A percentile compares a stretch with the other conserved stretches of the same genome.
phyloP scores from a whole-genome alignment of 2,113 vertebrate genomes.

The Choloepus hoffmanni region DNA sequence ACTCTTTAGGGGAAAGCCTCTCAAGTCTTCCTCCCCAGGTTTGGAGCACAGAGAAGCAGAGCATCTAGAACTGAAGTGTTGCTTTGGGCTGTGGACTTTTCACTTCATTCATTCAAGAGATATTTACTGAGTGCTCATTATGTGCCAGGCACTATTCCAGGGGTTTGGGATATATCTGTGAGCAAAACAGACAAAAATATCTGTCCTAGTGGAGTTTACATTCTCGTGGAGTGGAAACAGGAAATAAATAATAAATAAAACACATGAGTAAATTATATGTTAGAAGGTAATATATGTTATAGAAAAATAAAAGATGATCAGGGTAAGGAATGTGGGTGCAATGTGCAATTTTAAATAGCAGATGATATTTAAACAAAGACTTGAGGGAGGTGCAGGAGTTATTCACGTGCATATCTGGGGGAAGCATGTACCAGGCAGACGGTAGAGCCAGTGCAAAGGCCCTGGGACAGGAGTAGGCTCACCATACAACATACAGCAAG shows the following conservation, averaged over 20 bases:
- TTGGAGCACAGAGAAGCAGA: not conserved
- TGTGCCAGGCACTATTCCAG: not conserved
- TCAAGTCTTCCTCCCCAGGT: not conserved
- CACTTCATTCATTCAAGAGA: not conserved
- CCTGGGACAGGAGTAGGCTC: not conserved
- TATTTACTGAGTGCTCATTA: not conserved
- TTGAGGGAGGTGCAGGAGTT: not conserved
- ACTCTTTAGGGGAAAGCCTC: not conserved
- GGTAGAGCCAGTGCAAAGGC: not conserved
- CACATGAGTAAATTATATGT: not conserved
- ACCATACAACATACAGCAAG: not conserved
- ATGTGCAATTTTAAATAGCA: constrained; percentile 3
- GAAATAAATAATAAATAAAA: not conserved
- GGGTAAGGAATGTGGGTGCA: not conserved
- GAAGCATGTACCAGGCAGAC: not conserved
- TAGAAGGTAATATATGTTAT: not conserved
- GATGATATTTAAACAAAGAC: not conserved
- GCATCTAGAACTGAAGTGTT: not conserved
- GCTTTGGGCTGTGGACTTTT: not conserved
- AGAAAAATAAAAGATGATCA: constrained; percentile 10
- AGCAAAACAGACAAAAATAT: not conserved
- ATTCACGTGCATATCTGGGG: not conserved
- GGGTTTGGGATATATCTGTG: not conserved
- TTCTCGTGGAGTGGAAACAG: not conserved
- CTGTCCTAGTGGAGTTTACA: not conserved